Percentiles rank a stretch among this genome's conserved stretches.
Conservation (phyloP, 2,888 invertebrate species). For the Tenthredo distinguenda region DNA sequence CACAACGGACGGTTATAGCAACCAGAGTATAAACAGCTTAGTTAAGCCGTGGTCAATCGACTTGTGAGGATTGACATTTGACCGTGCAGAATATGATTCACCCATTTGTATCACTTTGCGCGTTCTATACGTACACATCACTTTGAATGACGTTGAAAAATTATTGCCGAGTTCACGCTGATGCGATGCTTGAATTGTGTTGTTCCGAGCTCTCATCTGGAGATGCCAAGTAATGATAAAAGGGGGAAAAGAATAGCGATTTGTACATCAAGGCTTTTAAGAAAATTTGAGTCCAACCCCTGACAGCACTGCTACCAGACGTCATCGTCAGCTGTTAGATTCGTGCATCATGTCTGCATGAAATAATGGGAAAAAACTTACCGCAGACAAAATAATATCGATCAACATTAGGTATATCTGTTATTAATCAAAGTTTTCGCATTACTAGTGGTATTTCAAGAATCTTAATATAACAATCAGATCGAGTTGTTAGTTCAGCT, state of each 20-base stretch:
- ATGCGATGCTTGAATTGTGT: constrained; percentile 14
- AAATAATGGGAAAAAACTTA: neutral
- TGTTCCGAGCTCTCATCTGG: constrained; percentile 22
- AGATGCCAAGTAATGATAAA: constrained; percentile 30
- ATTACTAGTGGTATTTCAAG: neutral
- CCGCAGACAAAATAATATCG: neutral
- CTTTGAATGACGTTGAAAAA: constrained; percentile 9
- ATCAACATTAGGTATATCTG: neutral
- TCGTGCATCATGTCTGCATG: constrained; percentile 13
- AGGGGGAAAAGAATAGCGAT: constrained; percentile 6
- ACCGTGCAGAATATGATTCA: constrained; percentile 33
- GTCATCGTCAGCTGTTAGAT: constrained; percentile 41
- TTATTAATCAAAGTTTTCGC: neutral
- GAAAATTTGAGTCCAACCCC: constrained; percentile 41
- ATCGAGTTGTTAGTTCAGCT: neutral
- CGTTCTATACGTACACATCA: neutral
- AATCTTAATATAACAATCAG: neutral
- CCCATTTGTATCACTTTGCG: neutral
- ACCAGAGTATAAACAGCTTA: neutral
- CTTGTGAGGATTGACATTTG: neutral
- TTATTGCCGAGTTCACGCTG: neutral
- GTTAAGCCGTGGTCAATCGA: neutral
- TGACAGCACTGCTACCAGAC: constrained; percentile 22
- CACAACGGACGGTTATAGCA: neutral
- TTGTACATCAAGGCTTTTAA: constrained; percentile 40